Base-by-base conservation (phyloP, 2,888 invertebrate species). In the Drosophila nr. perissopoda region DNA sequence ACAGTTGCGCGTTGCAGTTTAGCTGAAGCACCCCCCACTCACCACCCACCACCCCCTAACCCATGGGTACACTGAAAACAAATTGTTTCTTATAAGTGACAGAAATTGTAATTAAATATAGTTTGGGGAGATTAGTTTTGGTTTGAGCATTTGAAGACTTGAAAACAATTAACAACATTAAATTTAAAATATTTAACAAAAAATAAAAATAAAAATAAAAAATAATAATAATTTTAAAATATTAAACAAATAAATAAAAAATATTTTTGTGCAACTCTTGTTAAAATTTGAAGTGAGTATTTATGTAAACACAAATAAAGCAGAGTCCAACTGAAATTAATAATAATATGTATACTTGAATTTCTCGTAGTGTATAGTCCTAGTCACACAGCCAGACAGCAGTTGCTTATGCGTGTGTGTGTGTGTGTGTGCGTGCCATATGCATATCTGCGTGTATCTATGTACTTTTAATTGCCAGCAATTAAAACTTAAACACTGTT, bases 391-490 rank as follows among this genome's bases (percentile, higher is more conserved):
- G 68, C 51, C 58, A 69, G 69, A 69, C 68, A 36, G 42, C 40
- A 57, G 13, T 36, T 16, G 34, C 8, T 31, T 38, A 25, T 8
- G 48, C 16, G 36, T 54, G 52, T 31, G 49, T n/a, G 16, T 36
- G 27, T 36, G 52, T 29, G 60, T 10, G 36, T 42, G 45, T 73
- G 66, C 54, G 57, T 71, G 76, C 64, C 74, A 63, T 83, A 84
- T 90, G 78, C 78, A 80, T 78, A 80, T 78, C 73, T 76, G 67
- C 59, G 61, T 83, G 72, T 86, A 80, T 83, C 83, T 78, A 86
- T 88, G 78, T 84, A 88, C 89, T 90, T 91, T 91, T 91, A 92
- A 91, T 91, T 91, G 91, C 87, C 82, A 87, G 91, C 91, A 92
- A 91, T 92, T 91, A 91, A 91, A 90, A 89, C 89, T 91, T 90